Conservation (phyloP, 2,113 vertebrate species). For the Ictalurus punctatus region DNA sequence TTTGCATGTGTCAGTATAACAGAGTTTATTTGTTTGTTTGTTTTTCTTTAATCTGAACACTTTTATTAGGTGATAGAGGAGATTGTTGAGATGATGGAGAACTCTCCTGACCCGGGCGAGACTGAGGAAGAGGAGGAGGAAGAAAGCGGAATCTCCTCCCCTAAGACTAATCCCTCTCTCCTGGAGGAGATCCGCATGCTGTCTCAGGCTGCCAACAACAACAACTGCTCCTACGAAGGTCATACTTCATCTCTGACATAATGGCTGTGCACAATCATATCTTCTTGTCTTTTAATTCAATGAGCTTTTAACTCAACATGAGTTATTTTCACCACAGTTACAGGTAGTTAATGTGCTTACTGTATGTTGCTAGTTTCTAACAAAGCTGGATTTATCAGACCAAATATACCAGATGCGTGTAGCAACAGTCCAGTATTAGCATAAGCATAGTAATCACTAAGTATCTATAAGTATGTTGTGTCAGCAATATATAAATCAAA, state of each 20-base stretch:
- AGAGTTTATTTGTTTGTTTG: not conserved
- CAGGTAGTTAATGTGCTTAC: not conserved
- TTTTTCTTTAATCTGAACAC: not conserved
- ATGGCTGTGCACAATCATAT: not conserved
- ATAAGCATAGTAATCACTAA: not conserved
- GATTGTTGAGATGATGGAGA: slow-evolving; percentile 95
- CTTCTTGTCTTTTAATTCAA: not conserved
- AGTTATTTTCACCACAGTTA: not conserved
- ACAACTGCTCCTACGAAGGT: slow-evolving; percentile 89
- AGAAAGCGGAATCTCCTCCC: slow-evolving; percentile 74
- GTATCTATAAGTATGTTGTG: not conserved
- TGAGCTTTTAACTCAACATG: too few species aligned
- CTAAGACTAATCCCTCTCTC: slow-evolving; percentile 78
- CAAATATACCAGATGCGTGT: not conserved
- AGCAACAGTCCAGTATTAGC: not conserved
- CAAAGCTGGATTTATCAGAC: not conserved
- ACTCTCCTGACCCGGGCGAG: slow-evolving; percentile 89
- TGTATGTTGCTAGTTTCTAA: not conserved
- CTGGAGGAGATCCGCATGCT: slow-evolving; percentile 86
- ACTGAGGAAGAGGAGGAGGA: slow-evolving; percentile 82
- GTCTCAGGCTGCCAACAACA: slow-evolving; percentile 85
- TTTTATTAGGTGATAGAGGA: slow-evolving; percentile 86
- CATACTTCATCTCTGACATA: not conserved
- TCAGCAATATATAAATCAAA: not conserved
- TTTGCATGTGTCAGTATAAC: not conserved